Percentiles rank a stretch among this genome's conserved stretches.
Evolutionary conservation across 2,113 vertebrate genomes (phyloP).

Genomic region (Australoheros scitulus): DNA sequence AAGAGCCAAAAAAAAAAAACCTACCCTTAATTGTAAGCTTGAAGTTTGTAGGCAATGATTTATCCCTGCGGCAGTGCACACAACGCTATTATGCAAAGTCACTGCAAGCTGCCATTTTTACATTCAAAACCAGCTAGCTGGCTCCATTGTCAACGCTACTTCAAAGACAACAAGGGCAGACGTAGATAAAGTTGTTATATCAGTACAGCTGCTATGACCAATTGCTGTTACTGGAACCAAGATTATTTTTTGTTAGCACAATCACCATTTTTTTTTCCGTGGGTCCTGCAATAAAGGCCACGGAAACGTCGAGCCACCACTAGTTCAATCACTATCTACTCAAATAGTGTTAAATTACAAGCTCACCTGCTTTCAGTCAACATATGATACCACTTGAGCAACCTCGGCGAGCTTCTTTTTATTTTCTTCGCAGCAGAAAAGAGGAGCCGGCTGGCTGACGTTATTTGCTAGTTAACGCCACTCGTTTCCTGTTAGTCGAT

Average conservation of each 20-base stretch:
- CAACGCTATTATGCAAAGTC: slow-evolving; percentile 10
- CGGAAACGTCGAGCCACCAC: not conserved
- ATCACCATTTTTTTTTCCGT: not conserved
- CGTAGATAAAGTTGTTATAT: not conserved
- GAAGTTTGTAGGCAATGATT: not conserved
- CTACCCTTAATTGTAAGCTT: not conserved
- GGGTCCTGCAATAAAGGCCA: not conserved
- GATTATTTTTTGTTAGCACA: not conserved
- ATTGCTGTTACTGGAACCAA: not conserved
- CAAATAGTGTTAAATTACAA: not conserved
- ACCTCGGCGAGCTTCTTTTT: slow-evolving; percentile 8
- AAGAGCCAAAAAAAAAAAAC: not conserved
- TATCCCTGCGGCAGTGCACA: not conserved
- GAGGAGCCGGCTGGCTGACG: not conserved
- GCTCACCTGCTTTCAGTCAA: slow-evolving; percentile 82
- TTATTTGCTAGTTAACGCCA: slow-evolving; percentile 1
- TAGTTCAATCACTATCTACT: not conserved
- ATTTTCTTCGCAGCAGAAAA: not conserved
- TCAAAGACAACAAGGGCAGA: not conserved
- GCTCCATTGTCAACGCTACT: not conserved
- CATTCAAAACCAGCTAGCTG: not conserved
- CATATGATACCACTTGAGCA: slow-evolving; percentile 69
- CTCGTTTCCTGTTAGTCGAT: slow-evolving; percentile 19
- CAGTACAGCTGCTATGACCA: not conserved
- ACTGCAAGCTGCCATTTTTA: not conserved